phyloP scores from a whole-genome alignment of 2,888 invertebrate genomes.

The Mamestra brassicae region DNA sequence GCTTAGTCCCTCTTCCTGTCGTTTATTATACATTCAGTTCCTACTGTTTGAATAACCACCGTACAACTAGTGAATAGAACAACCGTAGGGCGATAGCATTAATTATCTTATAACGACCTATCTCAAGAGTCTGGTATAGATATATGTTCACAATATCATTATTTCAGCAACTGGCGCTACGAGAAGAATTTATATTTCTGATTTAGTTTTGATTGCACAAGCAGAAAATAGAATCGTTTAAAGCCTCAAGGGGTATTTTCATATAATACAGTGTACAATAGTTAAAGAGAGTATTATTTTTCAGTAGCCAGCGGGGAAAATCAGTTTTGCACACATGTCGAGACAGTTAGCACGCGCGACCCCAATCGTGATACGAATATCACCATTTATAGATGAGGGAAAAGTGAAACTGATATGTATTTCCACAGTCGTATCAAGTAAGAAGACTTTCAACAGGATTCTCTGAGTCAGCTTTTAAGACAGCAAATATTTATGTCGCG shows the following conservation, averaged over 20 bases:
- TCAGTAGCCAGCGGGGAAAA: slow-evolving; percentile 68
- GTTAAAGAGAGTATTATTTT: slow-evolving; percentile 57
- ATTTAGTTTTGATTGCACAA: slow-evolving; percentile 20
- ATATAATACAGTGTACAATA: slow-evolving; percentile 6
- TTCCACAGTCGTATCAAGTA: slow-evolving; percentile 79
- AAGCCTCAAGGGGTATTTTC: slow-evolving; percentile 1
- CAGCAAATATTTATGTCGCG: slow-evolving; percentile 64
- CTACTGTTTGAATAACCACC: slow-evolving; percentile 74
- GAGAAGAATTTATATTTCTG: slow-evolving; percentile 22
- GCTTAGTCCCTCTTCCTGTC: slow-evolving; percentile 80
- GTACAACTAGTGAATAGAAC: slow-evolving; percentile 53
- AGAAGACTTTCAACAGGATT: slow-evolving; percentile 88
- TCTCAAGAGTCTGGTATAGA: slow-evolving; percentile 28
- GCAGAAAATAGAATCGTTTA: neutral
- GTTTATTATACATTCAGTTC: slow-evolving; percentile 77
- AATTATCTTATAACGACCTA: slow-evolving; percentile 66
- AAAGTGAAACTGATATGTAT: slow-evolving; percentile 89
- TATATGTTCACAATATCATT: slow-evolving; percentile 37
- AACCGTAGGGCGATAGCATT: slow-evolving; percentile 58
- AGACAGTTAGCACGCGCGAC: slow-evolving; percentile 85
- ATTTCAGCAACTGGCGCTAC: slow-evolving; percentile 22
- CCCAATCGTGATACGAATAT: slow-evolving; percentile 88
- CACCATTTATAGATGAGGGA: slow-evolving; percentile 84
- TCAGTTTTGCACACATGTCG: slow-evolving; percentile 73
- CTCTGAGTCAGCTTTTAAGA: slow-evolving; percentile 71